Percentiles rank a stretch among this genome's conserved stretches.
Evolutionary conservation across 1,140 invertebrate genomes (phyloP).

Genomic region (Phymorhynchus buccinoides): DNA sequence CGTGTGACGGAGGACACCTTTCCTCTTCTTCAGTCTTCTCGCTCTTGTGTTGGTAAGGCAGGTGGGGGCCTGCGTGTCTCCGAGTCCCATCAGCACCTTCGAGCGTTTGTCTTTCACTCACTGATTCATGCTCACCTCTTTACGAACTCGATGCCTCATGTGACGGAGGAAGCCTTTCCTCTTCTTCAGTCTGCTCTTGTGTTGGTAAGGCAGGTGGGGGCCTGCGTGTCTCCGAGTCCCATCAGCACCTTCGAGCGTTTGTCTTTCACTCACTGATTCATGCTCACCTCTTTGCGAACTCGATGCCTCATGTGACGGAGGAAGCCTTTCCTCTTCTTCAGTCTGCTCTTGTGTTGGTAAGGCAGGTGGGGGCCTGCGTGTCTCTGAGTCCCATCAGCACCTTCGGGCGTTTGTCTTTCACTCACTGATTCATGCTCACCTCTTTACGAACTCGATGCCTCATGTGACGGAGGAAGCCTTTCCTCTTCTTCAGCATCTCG

Average conservation of each 20-base stretch:
- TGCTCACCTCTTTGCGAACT: conserved; percentile 50
- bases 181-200: conserved; percentile 66
- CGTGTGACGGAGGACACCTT: conserved; percentile 53
- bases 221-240: no score
- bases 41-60: no score
- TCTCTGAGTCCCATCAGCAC: no score
- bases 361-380: no score
- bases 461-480: conserved; percentile 54
- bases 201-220: no score
- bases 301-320: conserved; percentile 51
- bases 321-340: conserved; percentile 62
- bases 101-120: no score
- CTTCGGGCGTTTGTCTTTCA: no score
- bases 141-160: conserved; percentile 53
- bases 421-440: no score
- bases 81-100: no score
- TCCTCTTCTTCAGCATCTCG: conserved; percentile 63
- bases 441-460: conserved; percentile 54
- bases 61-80: no score
- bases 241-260: no score
- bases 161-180: conserved; percentile 56
- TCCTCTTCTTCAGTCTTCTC: conserved; percentile 62
- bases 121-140: conserved; percentile 42
- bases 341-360: conserved; percentile 68
- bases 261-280: no score